A percentile compares a stretch with the other conserved stretches of the same genome.
phyloP scores from a whole-genome alignment of 2,888 invertebrate species.

The Malthinus flaveolus region DNA sequence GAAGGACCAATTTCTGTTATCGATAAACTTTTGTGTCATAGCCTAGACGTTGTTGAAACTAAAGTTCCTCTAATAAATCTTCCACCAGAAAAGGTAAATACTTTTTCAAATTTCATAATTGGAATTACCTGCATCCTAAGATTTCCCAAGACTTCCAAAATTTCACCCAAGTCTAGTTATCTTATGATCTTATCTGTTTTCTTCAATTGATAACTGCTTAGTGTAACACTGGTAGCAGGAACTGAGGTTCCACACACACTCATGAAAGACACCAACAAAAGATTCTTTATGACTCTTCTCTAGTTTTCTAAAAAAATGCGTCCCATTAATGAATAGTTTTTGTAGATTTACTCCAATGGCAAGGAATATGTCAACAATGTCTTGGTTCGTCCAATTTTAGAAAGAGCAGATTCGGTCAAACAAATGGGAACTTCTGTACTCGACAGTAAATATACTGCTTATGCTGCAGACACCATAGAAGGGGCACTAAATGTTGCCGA shows the following conservation, averaged over 20 bases:
- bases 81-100: slow-evolving; percentile 80
- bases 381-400: slow-evolving; percentile 69
- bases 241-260: too few species aligned
- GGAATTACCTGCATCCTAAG: too few species aligned
- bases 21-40: slow-evolving; percentile 78
- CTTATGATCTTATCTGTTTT: too few species aligned
- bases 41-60: slow-evolving; percentile 83
- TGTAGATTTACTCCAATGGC: slow-evolving; percentile 78
- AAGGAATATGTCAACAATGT: slow-evolving; percentile 72
- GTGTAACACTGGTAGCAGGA: too few species aligned
- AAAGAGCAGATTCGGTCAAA: slow-evolving; percentile 82
- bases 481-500: slow-evolving; percentile 78
- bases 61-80: slow-evolving; percentile 80
- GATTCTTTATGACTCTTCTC: not conserved
- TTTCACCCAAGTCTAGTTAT: too few species aligned
- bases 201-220: too few species aligned
- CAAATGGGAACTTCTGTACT: slow-evolving; percentile 72
- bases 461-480: slow-evolving; percentile 74
- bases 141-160: too few species aligned
- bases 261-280: too few species aligned
- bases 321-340: slow-evolving; percentile 11
- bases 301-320: too few species aligned
- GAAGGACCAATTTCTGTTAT: slow-evolving; percentile 73
- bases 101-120: too few species aligned
- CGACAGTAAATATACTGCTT: slow-evolving; percentile 71